Evolutionary conservation across 2,888 invertebrate genomes (phyloP).

Genomic region (Apodemia hepburni): DNA sequence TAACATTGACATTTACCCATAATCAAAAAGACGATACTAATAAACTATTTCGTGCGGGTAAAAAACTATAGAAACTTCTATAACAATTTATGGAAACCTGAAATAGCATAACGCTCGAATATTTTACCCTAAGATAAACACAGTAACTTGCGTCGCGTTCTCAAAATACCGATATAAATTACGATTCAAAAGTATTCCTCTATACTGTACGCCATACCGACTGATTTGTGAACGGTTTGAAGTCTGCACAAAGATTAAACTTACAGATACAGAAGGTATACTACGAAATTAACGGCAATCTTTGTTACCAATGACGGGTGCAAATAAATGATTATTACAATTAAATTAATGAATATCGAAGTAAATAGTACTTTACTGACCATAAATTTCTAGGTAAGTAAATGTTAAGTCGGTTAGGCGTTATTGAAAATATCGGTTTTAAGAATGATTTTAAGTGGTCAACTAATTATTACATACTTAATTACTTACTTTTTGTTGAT

Average conservation of each 20-base stretch:
- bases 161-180: slow-evolving; percentile 64
- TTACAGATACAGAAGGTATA: slow-evolving; percentile 6
- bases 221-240: slow-evolving; percentile 69
- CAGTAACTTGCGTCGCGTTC: slow-evolving; percentile 35
- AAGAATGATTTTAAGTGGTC: too few species aligned
- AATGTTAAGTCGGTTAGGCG: too few species aligned
- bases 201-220: slow-evolving; percentile 61
- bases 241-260: slow-evolving; percentile 37
- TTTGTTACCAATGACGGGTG: background rate
- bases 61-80: background rate
- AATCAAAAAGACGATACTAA: too few species aligned
- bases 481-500: too few species aligned
- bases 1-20: too few species aligned
- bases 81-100: slow-evolving; percentile 3
- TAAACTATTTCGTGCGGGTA: background rate
- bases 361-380: too few species aligned
- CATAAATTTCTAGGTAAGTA: too few species aligned
- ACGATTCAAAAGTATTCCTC: slow-evolving; percentile 58
- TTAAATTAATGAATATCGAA: too few species aligned
- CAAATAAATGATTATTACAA: too few species aligned
- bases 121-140: slow-evolving; percentile 32
- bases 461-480: too few species aligned
- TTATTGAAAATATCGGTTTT: too few species aligned
- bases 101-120: slow-evolving; percentile 23
- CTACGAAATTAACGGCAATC: background rate